Base-by-base conservation (phyloP, 2,888 invertebrate species). In the Zaprionus obscuricornis region DNA sequence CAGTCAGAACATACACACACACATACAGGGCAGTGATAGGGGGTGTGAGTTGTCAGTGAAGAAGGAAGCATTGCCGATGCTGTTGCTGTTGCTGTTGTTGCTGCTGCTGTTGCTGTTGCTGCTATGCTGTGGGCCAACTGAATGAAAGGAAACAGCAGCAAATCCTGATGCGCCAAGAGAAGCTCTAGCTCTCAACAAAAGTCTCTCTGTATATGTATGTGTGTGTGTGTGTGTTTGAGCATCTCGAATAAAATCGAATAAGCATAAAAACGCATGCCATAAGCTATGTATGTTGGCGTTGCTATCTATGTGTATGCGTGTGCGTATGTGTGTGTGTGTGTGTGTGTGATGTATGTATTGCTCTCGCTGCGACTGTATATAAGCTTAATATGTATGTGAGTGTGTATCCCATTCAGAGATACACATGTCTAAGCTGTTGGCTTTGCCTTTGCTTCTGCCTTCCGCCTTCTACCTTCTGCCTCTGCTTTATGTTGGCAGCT, bases 171-270 rank as follows among this genome's bases (percentile, higher is more conserved):
- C 76, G 74, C 45, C 78, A 67, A 58, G 50, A 72, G 40, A 42
- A 42, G 51, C 67, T 63, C 62, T 82, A 69, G 59, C 63, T 74
- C 60, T 55, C 45, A 24, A 31, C 33, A 31, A n/a, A n/a, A 20
- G 11, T 24, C n/a, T n/a, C n/a, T n/a, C n/a, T n/a, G n/a, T n/a
- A n/a, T n/a, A 37, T 63, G 36, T 16, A n/a, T 46, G 42, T 56
- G 20, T 34, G 5, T 65, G 46, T 42, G 33, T 33, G 42, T 56
- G 66, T 51, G 56, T 52, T 43, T 39, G 63, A 77, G 76, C 86
- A 83, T n/a, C 76, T 77, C 79, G 85, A 86, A 86, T 78, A 81
- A 78, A 78, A 78, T 78, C 78, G 78, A 78, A 78, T 78, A 78
- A 78, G 78, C 78, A 86, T 78, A 78, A 78, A 78, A 78, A 78